Conservation (phyloP, 2,113 vertebrate species). For the Scytalopus superciliaris region DNA sequence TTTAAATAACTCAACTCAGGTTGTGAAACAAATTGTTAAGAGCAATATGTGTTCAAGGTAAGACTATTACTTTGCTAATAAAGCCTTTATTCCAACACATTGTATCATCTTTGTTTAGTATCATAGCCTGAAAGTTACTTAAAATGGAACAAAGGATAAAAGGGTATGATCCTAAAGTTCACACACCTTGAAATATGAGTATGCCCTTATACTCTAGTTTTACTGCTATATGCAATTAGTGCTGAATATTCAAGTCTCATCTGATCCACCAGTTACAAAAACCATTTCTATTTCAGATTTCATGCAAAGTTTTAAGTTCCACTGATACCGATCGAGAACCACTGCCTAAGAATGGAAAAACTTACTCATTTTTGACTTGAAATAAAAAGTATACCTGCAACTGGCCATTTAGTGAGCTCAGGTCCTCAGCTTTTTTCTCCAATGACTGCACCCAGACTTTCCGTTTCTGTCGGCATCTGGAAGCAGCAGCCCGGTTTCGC, state of each 20-base stretch:
- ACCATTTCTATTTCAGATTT: neutral
- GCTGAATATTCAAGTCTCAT: neutral
- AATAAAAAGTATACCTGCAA: constrained; percentile 83
- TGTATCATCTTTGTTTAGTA: neutral
- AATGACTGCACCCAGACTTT: constrained; percentile 98
- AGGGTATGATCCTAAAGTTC: neutral
- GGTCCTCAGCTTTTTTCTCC: constrained; percentile 94
- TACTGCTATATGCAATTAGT: neutral
- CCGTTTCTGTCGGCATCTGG: constrained; percentile 94
- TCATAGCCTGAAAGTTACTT: constrained; percentile 36
- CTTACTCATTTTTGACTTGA: neutral
- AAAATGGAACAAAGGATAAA: constrained; percentile 22
- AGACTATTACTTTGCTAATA: neutral
- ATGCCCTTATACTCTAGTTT: neutral
- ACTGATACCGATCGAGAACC: neutral
- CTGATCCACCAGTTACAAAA: neutral
- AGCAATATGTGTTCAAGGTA: neutral
- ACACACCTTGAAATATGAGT: neutral
- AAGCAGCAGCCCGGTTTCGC: constrained; percentile 93
- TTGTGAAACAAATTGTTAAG: constrained; percentile 33
- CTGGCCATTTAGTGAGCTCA: constrained; percentile 89
- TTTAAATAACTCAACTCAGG: constrained; percentile 39
- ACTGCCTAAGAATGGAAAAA: neutral
- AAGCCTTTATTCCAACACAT: neutral
- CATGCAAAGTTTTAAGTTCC: neutral